Evolutionary conservation across 1,140 invertebrate genomes (phyloP).

Genomic region (Leptonema lineaticorne): DNA sequence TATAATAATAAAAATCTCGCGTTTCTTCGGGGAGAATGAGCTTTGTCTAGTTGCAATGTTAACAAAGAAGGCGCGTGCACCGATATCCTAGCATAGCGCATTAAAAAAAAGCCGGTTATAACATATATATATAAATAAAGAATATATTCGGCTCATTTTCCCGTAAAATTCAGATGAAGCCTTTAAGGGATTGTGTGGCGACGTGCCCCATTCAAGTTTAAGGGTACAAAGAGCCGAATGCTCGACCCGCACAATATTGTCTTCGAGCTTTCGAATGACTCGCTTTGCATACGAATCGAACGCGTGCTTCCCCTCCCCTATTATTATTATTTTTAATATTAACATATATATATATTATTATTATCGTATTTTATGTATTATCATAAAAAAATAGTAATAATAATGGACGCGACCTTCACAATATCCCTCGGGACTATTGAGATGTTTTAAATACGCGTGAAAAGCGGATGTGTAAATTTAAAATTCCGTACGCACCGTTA

Average conservation of each 20-base stretch:
- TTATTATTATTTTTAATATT: too few species aligned
- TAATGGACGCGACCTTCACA: too few species aligned
- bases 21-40: slow-evolving; percentile 12
- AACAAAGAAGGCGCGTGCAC: slow-evolving; percentile 13
- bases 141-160: slow-evolving; percentile 24
- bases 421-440: too few species aligned
- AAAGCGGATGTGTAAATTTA: too few species aligned
- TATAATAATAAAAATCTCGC: slow-evolving; percentile 1
- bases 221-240: slow-evolving; percentile 9
- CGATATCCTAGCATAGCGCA: not conserved
- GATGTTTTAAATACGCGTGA: too few species aligned
- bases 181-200: slow-evolving; percentile 16
- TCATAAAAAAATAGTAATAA: too few species aligned
- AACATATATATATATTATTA: too few species aligned
- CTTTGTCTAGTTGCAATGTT: slow-evolving; percentile 6
- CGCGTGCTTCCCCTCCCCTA: not conserved
- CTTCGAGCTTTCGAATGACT: not conserved
- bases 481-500: too few species aligned
- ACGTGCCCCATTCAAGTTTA: slow-evolving; percentile 21
- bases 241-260: slow-evolving; percentile 14
- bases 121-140: slow-evolving; percentile 12
- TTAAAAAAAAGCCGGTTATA: not conserved
- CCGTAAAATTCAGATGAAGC: slow-evolving; percentile 9
- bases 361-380: not conserved
- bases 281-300: slow-evolving; percentile 22